Conservation (phyloP, 2,888 invertebrate species). For the Melinaea menophilus region DNA sequence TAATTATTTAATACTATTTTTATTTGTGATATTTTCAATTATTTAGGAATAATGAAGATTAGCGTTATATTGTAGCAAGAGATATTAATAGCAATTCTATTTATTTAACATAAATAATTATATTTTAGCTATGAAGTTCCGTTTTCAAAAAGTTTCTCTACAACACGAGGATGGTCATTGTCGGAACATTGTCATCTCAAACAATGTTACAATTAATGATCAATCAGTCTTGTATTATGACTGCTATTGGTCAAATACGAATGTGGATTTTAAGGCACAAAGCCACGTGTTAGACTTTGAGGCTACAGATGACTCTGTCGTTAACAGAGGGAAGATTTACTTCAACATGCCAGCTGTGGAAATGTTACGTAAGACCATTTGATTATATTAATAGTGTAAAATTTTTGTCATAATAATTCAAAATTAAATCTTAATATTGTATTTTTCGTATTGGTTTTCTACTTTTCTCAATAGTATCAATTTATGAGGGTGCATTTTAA, state of each 20-base stretch:
- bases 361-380: conserved; percentile 62
- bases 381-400: background rate
- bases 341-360: conserved; percentile 66
- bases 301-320: conserved; percentile 54
- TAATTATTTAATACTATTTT: conserved; percentile 13
- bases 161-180: conserved; percentile 56
- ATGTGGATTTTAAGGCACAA: conserved; percentile 50
- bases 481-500: background rate
- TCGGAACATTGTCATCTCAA: conserved; percentile 61
- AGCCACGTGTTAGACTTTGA: conserved; percentile 66
- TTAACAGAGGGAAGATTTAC: conserved; percentile 63
- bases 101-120: no score
- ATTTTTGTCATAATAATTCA: no score
- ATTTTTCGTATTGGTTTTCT: background rate
- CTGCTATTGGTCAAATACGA: conserved; percentile 63
- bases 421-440: no score
- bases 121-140: conserved; percentile 67
- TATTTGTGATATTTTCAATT: no score
- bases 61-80: no score
- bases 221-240: conserved; percentile 67
- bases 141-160: conserved; percentile 51
- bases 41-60: no score
- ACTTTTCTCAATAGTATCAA: background rate
- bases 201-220: conserved; percentile 58
- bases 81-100: no score